A percentile compares a stretch with the other conserved stretches of the same genome.
phyloP scores from a whole-genome alignment of 2,888 invertebrate species.

The Hartigia nigra region DNA sequence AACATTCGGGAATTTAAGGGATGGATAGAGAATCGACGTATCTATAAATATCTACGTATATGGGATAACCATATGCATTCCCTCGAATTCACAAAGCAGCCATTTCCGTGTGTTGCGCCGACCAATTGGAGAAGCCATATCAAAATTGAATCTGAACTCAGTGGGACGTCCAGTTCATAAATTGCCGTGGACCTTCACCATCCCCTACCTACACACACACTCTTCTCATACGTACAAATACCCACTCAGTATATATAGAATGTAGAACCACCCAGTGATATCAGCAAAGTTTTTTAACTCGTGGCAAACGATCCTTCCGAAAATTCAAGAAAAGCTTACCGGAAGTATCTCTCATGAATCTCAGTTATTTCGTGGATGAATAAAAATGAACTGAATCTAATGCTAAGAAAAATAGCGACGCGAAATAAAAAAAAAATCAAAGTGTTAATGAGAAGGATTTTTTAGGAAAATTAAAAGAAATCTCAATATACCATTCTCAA shows the following conservation, averaged over 20 bases:
- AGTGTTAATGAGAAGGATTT: background rate
- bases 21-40: background rate
- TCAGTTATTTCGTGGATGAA: background rate
- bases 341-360: background rate
- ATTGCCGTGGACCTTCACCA: background rate
- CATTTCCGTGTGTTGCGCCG: background rate
- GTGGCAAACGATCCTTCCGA: background rate
- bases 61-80: background rate
- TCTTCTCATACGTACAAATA: background rate
- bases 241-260: background rate
- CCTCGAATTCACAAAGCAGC: background rate
- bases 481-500: background rate
- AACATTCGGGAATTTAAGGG: background rate
- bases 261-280: background rate
- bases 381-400: background rate
- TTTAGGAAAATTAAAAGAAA: no score
- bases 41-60: background rate
- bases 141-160: constrained; percentile 4
- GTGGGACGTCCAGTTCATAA: constrained; percentile 4
- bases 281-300: background rate
- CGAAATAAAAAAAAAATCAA: background rate
- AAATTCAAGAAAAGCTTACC: background rate
- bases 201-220: background rate
- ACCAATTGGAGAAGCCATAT: background rate
- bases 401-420: background rate